Conservation (phyloP, 2,888 invertebrate species). For the Linnaemya vulpina region DNA sequence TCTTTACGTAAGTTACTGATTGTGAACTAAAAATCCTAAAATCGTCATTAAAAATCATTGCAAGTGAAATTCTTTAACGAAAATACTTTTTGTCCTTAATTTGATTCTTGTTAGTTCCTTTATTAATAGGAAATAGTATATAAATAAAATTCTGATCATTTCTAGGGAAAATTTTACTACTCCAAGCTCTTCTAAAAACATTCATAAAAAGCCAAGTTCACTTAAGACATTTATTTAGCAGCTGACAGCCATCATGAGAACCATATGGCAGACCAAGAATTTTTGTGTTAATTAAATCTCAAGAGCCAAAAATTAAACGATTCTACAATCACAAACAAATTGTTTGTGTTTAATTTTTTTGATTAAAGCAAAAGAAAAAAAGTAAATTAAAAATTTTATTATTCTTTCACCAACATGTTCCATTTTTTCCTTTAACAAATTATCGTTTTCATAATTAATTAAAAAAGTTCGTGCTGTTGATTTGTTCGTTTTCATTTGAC, state of each 20-base stretch:
- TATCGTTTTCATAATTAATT: slow-evolving; percentile 58
- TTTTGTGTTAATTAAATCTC: neutral
- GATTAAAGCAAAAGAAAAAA: neutral
- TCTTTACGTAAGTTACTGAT: too few species aligned
- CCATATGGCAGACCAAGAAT: slow-evolving; percentile 11
- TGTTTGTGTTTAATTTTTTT: neutral
- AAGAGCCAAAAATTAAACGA: neutral
- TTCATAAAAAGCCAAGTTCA: slow-evolving; percentile 54
- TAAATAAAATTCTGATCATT: too few species aligned
- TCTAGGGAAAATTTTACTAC: neutral
- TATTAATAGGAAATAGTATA: too few species aligned
- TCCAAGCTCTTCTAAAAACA: neutral
- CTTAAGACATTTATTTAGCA: neutral
- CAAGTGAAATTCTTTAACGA: too few species aligned
- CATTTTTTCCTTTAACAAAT: slow-evolving; percentile 12
- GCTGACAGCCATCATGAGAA: slow-evolving; percentile 18
- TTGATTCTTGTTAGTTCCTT: too few species aligned
- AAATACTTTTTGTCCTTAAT: too few species aligned
- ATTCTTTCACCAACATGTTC: slow-evolving; percentile 1
- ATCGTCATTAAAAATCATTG: too few species aligned
- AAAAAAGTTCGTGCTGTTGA: slow-evolving; percentile 54
- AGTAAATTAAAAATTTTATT: slow-evolving; percentile 5
- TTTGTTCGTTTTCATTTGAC: slow-evolving; percentile 9
- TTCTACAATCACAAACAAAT: neutral
- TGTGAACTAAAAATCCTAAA: too few species aligned